These are phyloP conservation scores for Drusus annulatus DNA, from an alignment of 1,140 invertebrate species.

Conservation along the genomic window DNA sequence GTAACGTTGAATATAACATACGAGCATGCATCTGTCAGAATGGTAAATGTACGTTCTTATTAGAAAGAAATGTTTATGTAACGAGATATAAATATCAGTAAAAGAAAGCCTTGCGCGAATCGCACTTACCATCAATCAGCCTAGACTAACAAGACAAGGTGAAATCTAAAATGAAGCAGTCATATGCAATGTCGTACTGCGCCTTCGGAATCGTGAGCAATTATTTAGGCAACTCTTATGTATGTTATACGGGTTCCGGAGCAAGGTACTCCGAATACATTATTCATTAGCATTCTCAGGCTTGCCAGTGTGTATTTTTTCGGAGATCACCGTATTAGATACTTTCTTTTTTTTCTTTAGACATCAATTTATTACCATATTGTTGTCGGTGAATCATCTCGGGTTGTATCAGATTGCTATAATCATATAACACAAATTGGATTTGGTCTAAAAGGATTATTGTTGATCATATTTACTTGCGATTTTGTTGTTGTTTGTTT, in stretches of 20 bases:
- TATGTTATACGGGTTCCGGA: neutral
- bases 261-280: constrained; percentile 32
- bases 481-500: neutral
- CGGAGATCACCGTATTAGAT: constrained; percentile 9
- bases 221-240: constrained; percentile 26
- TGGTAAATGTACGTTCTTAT: neutral
- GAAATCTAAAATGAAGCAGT: constrained; percentile 17
- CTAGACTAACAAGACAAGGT: neutral
- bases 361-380: neutral
- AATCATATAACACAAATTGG: too few species aligned
- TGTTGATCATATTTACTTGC: neutral
- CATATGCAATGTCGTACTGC: neutral
- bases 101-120: neutral
- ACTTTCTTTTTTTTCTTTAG: constrained; percentile 26
- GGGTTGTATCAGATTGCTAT: too few species aligned
- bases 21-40: neutral
- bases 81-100: neutral
- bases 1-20: neutral
- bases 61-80: neutral
- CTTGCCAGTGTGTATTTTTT: constrained; percentile 1
- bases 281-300: constrained; percentile 36
- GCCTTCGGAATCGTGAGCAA: constrained; percentile 26
- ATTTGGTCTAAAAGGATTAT: neutral
- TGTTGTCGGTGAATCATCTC: neutral
- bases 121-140: constrained; percentile 17